A percentile compares a stretch with the other conserved stretches of the same genome.
phyloP scores from a whole-genome alignment of 2,888 invertebrate genomes.

The Platerodrilus igneus region DNA sequence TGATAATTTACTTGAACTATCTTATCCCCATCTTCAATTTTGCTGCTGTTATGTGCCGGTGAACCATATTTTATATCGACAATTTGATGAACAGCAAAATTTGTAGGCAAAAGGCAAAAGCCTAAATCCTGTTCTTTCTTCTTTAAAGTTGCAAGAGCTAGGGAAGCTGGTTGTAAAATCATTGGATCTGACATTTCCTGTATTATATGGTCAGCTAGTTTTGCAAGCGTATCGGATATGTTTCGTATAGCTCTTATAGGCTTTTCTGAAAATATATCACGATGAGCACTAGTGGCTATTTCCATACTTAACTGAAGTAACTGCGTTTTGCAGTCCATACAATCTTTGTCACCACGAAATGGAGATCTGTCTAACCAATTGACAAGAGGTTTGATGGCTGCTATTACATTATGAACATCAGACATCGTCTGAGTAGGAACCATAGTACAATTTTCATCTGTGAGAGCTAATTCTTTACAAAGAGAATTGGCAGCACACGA shows the following conservation, averaged over 20 bases:
- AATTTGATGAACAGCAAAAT: conserved; percentile 75
- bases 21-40: conserved; percentile 94
- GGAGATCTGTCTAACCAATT: conserved; percentile 83
- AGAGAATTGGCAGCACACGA: conserved; percentile 78
- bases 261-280: conserved; percentile 83
- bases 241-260: conserved; percentile 72
- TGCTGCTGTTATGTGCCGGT: conserved; percentile 86
- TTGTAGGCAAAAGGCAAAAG: conserved; percentile 82
- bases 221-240: conserved; percentile 70
- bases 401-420: conserved; percentile 80
- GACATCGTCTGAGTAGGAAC: conserved; percentile 77
- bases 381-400: conserved; percentile 79
- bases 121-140: conserved; percentile 86
- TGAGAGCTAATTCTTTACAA: conserved; percentile 62
- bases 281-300: conserved; percentile 85
- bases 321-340: conserved; percentile 64
- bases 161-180: conserved; percentile 85
- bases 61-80: conserved; percentile 87
- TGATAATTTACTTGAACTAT: conserved; percentile 84
- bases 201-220: conserved; percentile 79
- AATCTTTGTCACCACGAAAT: conserved; percentile 62
- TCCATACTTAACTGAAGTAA: conserved; percentile 76
- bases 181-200: conserved; percentile 84
- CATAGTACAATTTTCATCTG: conserved; percentile 50
- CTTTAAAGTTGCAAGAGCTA: conserved; percentile 81